phyloP scores from a whole-genome alignment of 2,888 invertebrate genomes.

The Sussaba pulchella region DNA sequence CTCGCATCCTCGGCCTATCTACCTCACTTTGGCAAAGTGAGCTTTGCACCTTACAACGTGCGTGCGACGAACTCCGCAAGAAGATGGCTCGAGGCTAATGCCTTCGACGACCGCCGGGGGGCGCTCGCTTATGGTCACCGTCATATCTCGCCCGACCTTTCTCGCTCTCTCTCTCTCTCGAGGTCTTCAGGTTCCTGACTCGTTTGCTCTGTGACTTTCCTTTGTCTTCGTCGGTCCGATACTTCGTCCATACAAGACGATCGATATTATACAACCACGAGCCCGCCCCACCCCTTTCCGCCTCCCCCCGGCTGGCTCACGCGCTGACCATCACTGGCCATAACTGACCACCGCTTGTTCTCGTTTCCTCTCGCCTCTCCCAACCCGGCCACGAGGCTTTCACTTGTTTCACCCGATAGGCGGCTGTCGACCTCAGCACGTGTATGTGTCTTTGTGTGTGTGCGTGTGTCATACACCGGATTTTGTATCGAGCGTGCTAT shows the following conservation, averaged over 20 bases:
- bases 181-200: too few relatives aligned
- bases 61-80: slow-evolving; percentile 32
- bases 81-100: slow-evolving; percentile 15
- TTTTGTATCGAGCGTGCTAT: slow-evolving; percentile 23
- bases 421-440: slow-evolving; percentile 23
- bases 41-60: slow-evolving; percentile 25
- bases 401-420: slow-evolving; percentile 2
- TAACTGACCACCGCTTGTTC: slow-evolving; percentile 13
- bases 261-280: slow-evolving; percentile 65
- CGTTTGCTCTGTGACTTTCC: neutral
- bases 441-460: neutral
- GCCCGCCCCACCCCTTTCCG: slow-evolving; percentile 41
- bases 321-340: slow-evolving; percentile 17
- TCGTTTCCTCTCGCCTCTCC: neutral
- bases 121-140: neutral
- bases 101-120: neutral
- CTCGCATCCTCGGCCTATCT: slow-evolving; percentile 2
- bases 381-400: neutral
- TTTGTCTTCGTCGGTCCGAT: neutral
- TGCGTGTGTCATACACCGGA: neutral
- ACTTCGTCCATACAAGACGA: slow-evolving; percentile 37
- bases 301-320: slow-evolving; percentile 17
- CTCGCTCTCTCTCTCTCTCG: slow-evolving; percentile 10
- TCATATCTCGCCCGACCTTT: neutral
- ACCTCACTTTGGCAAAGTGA: slow-evolving; percentile 13